Evolutionary conservation across 2,797 vertebrate species (phyloP), one percentile per base, ranked within the genome.

Genomic region (Nasua narica): DNA sequence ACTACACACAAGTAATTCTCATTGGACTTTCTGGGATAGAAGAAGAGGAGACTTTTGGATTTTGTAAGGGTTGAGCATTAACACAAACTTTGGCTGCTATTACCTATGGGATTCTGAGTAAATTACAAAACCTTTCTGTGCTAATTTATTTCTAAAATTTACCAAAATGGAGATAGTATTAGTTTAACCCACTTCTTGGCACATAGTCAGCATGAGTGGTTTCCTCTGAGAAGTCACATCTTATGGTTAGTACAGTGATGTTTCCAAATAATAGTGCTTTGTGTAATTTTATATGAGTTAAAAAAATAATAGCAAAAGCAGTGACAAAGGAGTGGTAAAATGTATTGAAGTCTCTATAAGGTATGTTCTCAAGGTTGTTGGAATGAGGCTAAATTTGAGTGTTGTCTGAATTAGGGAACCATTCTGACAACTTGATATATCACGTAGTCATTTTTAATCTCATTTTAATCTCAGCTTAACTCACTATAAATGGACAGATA

Each of bases 111-210:
- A 95, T 87, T 37, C n/a, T 74, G 62, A 62, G 7, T 54, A 89
- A 95, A 81, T 92, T 54, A n/a, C n/a, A 85, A 96, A 97, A 94
- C 1, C 19, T 87, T 84, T 85, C 13, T 93, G 16, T 37, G 14
- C 5, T 79, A 32, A 10, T 35, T 87, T 37, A 37, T 85, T 91
- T 95, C 40, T 95, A 46, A 82, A 84, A 62, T 50, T 77, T 37
- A 78, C 18, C 52, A 58, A 87, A 87, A 65, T 60, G 19, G 40
- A 52, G 18, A 56, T 1, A 56, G 14, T 25, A 79, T 50, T 52
- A 82, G n/a, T 74, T 29, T 32, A 69, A 83, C 16, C 48, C 10
- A 69, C 7, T 87, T 88, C 32, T 37, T 90, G 29, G 15, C 21
- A 48, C 2, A 7, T 35, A 77, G 65, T 87, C 69, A 27, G 21